phyloP scores from a whole-genome alignment of 2,797 vertebrate genomes.

The Sebastolobus alascanus region DNA sequence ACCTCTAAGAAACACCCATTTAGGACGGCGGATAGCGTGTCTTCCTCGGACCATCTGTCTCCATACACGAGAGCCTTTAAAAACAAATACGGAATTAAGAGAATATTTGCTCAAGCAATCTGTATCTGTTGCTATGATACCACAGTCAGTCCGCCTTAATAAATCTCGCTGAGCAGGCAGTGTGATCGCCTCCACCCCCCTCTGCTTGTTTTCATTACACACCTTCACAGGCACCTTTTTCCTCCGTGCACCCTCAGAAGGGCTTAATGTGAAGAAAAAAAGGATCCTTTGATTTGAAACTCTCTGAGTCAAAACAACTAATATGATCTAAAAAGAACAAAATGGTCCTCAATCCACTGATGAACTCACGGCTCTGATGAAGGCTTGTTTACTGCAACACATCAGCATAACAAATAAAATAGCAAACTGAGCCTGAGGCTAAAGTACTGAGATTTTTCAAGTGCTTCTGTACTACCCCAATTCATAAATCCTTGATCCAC shows the following conservation, averaged over 20 bases:
- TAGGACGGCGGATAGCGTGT: conserved; percentile 53
- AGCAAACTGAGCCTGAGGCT: conserved; percentile 2
- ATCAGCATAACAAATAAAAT: neutral
- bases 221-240: conserved; percentile 38
- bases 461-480: neutral
- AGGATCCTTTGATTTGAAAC: conserved; percentile 6
- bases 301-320: conserved; percentile 10
- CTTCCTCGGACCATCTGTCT: conserved; percentile 69
- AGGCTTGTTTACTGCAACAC: neutral
- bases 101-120: conserved; percentile 77
- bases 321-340: conserved; percentile 9
- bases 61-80: conserved; percentile 57
- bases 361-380: neutral
- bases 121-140: conserved; percentile 79
- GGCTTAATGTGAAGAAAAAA: conserved; percentile 20
- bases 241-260: conserved; percentile 9
- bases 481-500: neutral
- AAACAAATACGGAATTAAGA: conserved; percentile 77
- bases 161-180: conserved; percentile 56
- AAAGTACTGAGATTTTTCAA: neutral
- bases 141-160: conserved; percentile 61
- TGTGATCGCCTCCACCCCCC: conserved; percentile 9
- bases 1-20: conserved; percentile 67
- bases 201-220: conserved; percentile 44
- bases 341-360: conserved; percentile 7